Conservation (phyloP, 2,888 invertebrate species). For the Allophyes oxyacanthae region DNA sequence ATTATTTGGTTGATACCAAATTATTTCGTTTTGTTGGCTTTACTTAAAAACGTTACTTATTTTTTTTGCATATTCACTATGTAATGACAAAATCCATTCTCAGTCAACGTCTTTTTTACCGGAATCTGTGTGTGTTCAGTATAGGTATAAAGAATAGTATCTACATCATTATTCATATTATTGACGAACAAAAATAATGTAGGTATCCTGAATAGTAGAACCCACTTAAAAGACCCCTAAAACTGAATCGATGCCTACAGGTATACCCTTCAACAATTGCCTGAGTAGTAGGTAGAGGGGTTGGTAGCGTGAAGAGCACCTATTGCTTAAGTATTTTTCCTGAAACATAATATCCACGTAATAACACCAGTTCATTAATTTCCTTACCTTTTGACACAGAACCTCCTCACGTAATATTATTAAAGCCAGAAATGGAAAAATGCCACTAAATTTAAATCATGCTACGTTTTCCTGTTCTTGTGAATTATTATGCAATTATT, state of each 20-base stretch:
- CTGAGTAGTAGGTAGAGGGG: constrained; percentile 17
- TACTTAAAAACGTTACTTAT: neutral
- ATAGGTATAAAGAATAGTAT: too few relatives aligned
- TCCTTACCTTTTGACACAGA: constrained; percentile 17
- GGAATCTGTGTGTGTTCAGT: too few relatives aligned
- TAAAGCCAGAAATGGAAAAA: constrained; percentile 25
- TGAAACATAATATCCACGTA: constrained; percentile 21
- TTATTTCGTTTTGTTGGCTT: constrained; percentile 16
- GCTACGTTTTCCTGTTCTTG: constrained; percentile 24
- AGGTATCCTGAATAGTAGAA: too few relatives aligned
- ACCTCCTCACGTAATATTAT: constrained; percentile 13
- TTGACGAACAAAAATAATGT: too few relatives aligned
- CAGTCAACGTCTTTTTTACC: too few relatives aligned
- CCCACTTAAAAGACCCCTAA: too few relatives aligned
- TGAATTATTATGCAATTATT: constrained; percentile 57
- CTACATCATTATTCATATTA: too few relatives aligned
- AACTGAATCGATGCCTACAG: too few relatives aligned
- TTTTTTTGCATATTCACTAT: neutral
- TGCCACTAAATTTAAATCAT: constrained; percentile 48
- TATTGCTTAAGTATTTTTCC: constrained; percentile 36
- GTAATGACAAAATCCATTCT: too few relatives aligned
- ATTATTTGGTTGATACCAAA: constrained; percentile 44
- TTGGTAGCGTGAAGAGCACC: constrained; percentile 16
- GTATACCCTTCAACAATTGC: neutral
- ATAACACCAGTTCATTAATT: constrained; percentile 24